Evolutionary conservation across 1,140 invertebrate species (phyloP).

Genomic region (Calephelis virginiensis): DNA sequence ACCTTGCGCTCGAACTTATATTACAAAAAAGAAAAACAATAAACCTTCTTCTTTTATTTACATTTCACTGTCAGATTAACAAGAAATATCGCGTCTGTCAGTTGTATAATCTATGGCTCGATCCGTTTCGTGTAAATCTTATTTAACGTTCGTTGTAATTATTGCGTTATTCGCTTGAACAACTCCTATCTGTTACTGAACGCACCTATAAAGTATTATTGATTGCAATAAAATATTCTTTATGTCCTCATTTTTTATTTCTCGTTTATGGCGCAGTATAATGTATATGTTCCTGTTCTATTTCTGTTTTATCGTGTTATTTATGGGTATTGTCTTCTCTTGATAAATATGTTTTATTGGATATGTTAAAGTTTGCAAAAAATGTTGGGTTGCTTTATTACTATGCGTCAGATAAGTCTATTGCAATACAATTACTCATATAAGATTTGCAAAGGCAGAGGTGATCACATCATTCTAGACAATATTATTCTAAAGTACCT

Average conservation of each 20-base stretch:
- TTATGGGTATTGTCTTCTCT: constrained; percentile 3
- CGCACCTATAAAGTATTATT: constrained; percentile 71
- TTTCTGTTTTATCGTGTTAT: constrained; percentile 22
- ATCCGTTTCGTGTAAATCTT: constrained; percentile 60
- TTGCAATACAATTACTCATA: too few relatives aligned
- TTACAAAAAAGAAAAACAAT: too few relatives aligned
- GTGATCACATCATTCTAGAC: too few relatives aligned
- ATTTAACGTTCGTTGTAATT: constrained; percentile 65
- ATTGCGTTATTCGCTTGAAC: constrained; percentile 66
- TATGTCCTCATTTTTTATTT: constrained; percentile 61
- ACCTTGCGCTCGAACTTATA: too few relatives aligned
- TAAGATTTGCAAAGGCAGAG: too few relatives aligned
- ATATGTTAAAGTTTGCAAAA: background rate
- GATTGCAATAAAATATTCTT: constrained; percentile 68
- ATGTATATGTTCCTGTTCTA: constrained; percentile 43
- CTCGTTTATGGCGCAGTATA: constrained; percentile 46
- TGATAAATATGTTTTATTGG: constrained; percentile 3
- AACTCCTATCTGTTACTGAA: constrained; percentile 67
- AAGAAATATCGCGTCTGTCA: background rate
- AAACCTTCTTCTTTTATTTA: too few relatives aligned
- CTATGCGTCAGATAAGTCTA: too few relatives aligned
- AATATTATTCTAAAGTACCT: too few relatives aligned
- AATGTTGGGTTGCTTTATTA: too few relatives aligned
- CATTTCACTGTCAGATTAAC: too few relatives aligned
- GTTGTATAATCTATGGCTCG: background rate